Evolutionary conservation across 2,888 invertebrate genomes (phyloP).

Genomic region (Meteorus colon): DNA sequence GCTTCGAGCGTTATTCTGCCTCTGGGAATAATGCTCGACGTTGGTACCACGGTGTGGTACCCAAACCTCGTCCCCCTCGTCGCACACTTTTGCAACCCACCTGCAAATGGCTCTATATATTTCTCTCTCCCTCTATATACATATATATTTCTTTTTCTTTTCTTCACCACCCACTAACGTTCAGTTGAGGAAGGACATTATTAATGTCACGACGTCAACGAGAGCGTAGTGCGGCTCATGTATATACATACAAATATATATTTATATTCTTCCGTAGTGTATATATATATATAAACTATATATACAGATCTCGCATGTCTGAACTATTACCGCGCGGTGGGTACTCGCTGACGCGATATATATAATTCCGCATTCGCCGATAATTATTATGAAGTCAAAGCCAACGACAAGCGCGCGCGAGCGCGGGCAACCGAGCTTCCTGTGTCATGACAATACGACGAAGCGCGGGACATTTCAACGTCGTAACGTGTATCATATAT

Average conservation of each 20-base stretch:
- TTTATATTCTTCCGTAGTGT: slow-evolving; percentile 45
- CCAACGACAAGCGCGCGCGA: slow-evolving; percentile 22
- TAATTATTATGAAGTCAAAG: slow-evolving; percentile 69
- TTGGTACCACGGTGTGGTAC: slow-evolving; percentile 68
- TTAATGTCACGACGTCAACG: slow-evolving; percentile 68
- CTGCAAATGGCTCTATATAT: slow-evolving; percentile 34
- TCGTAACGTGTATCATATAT: neutral
- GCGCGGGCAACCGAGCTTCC: slow-evolving; percentile 60
- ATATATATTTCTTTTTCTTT: slow-evolving; percentile 4
- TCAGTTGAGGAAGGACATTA: slow-evolving; percentile 61
- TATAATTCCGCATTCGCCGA: slow-evolving; percentile 70
- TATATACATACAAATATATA: slow-evolving; percentile 13
- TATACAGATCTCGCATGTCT: slow-evolving; percentile 51
- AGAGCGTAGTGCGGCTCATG: slow-evolving; percentile 50
- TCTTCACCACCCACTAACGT: slow-evolving; percentile 9
- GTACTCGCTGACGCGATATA: slow-evolving; percentile 64
- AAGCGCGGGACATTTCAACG: slow-evolving; percentile 24
- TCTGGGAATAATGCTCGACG: slow-evolving; percentile 61
- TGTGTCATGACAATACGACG: slow-evolving; percentile 52
- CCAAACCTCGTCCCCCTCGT: slow-evolving; percentile 37
- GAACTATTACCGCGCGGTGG: slow-evolving; percentile 48
- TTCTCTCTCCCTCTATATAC: slow-evolving; percentile 34
- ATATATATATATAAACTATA: slow-evolving; percentile 12
- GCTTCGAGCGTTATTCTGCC: slow-evolving; percentile 48
- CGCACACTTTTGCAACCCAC: slow-evolving; percentile 42